A percentile compares a stretch with the other conserved stretches of the same genome.
phyloP scores from a whole-genome alignment of 1,140 invertebrate species.

The Drosophila prosaltans region DNA sequence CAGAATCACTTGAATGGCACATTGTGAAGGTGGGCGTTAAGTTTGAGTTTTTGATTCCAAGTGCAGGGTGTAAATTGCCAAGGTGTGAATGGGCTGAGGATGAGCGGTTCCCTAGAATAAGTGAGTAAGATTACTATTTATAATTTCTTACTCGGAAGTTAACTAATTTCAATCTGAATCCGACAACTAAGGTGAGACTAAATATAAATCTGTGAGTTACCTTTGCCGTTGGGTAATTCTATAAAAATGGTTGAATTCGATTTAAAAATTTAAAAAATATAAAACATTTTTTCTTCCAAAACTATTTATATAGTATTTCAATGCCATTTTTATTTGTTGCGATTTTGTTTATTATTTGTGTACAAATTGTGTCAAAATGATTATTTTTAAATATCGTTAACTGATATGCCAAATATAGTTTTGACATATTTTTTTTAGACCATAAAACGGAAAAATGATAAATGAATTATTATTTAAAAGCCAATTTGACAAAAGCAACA shows the following conservation, averaged over 20 bases:
- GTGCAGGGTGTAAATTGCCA: too few species aligned
- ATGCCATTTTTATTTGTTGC: too few species aligned
- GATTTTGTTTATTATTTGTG: conserved; percentile 11
- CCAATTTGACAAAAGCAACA: conserved; percentile 20
- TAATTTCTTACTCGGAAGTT: too few species aligned
- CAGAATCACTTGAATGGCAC: too few species aligned
- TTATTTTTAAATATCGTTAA: conserved; percentile 5
- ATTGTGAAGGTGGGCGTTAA: too few species aligned
- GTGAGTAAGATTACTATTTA: too few species aligned
- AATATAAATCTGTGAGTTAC: neutral
- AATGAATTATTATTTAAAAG: conserved; percentile 56
- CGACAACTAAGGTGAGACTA: neutral
- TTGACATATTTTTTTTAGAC: conserved; percentile 8
- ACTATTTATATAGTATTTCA: too few species aligned
- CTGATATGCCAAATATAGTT: conserved; percentile 7
- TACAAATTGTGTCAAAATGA: neutral
- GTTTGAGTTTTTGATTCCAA: too few species aligned
- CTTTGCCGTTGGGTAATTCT: neutral
- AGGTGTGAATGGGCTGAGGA: too few species aligned
- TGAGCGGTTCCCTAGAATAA: too few species aligned
- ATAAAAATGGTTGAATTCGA: neutral
- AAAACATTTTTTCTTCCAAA: too few species aligned
- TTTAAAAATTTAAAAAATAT: too few species aligned
- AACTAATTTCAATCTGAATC: neutral
- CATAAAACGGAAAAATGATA: conserved; percentile 39